A percentile compares a stretch with the other conserved stretches of the same genome.
phyloP scores from a whole-genome alignment of 2,888 invertebrate genomes.

The Yponomeuta plumbellus region DNA sequence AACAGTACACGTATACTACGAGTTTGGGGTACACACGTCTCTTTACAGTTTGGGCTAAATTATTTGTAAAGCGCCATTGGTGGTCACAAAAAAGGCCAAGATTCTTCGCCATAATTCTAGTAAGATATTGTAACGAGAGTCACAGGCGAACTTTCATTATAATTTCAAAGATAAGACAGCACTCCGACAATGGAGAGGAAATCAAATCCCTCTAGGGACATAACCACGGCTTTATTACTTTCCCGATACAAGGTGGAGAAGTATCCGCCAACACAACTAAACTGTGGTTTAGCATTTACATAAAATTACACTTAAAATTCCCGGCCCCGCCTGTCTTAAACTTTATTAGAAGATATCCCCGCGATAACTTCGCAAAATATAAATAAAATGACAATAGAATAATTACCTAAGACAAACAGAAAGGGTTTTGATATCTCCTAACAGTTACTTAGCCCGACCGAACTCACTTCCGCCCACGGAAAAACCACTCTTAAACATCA shows the following conservation, averaged over 20 bases:
- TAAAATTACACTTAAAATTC: conserved; percentile 71
- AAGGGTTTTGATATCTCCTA: conserved; percentile 27
- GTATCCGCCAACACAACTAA: conserved; percentile 36
- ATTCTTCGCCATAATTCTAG: no score
- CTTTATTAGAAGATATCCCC: conserved; percentile 65
- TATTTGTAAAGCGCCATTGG: no score
- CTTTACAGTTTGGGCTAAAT: no score
- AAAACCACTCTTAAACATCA: background rate
- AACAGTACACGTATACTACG: no score
- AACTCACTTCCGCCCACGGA: background rate
- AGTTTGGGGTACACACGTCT: no score
- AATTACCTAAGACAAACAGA: conserved; percentile 53
- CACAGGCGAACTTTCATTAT: background rate
- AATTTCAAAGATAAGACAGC: background rate
- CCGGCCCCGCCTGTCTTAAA: conserved; percentile 45
- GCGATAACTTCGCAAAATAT: conserved; percentile 65
- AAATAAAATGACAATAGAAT: conserved; percentile 72
- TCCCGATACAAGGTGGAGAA: background rate
- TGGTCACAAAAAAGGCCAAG: no score
- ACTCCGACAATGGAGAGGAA: conserved; percentile 41
- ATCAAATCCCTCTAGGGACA: conserved; percentile 33
- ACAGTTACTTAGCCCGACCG: conserved; percentile 18
- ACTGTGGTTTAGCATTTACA: conserved; percentile 60
- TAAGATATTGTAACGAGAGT: background rate
- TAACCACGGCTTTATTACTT: conserved; percentile 5